Percentiles rank a stretch among this genome's conserved stretches.
Evolutionary conservation across 1,140 invertebrate genomes (phyloP).

Genomic region (Pentalonia nigronervosa): DNA sequence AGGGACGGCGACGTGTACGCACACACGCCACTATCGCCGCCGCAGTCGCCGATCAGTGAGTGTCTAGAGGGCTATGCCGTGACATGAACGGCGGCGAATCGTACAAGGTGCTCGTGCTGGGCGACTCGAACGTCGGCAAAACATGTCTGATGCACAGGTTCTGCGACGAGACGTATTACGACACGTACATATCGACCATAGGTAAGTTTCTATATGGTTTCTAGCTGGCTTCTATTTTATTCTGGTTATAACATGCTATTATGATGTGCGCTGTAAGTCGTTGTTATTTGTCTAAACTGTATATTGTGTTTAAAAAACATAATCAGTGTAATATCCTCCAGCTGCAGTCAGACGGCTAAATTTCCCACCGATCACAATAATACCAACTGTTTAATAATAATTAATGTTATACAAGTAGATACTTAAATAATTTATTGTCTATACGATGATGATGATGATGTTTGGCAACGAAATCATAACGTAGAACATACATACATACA

Average conservation of each 20-base stretch:
- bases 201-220: slow-evolving; percentile 69
- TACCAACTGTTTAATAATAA: no score
- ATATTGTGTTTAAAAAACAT: background rate
- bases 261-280: background rate
- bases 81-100: slow-evolving; percentile 56
- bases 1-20: background rate
- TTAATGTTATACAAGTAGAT: background rate
- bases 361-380: background rate
- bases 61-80: slow-evolving; percentile 42
- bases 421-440: background rate
- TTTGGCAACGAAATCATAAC: background rate
- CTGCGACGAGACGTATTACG: slow-evolving; percentile 88
- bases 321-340: background rate
- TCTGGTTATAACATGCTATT: background rate
- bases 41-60: slow-evolving; percentile 5
- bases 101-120: slow-evolving; percentile 85
- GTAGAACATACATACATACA: background rate
- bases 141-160: slow-evolving; percentile 91
- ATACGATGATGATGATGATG: background rate
- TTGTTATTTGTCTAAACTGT: background rate
- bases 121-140: slow-evolving; percentile 91
- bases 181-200: slow-evolving; percentile 90
- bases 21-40: background rate
- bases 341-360: background rate
- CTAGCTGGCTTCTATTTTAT: background rate